A percentile compares a stretch with the other conserved stretches of the same genome.
Conservation (phyloP, 2,113 vertebrate genomes). For the Albula goreensis region DNA sequence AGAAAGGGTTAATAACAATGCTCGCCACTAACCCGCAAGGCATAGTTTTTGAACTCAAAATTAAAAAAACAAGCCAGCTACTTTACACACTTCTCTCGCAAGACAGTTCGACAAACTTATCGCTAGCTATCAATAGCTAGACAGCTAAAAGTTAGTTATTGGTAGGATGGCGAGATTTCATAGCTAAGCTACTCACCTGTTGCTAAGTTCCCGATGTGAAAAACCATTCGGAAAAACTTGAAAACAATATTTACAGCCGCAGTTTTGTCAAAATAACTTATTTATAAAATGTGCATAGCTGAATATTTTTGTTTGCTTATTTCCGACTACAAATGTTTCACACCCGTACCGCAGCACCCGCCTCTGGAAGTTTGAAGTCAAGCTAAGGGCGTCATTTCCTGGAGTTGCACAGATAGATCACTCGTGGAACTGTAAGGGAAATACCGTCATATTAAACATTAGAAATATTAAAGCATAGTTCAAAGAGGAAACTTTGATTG, state of each 20-base stretch:
- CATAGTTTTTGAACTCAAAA: background rate
- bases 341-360: conserved; percentile 5
- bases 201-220: background rate
- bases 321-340: background rate
- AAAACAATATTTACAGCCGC: background rate
- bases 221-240: background rate
- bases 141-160: conserved; percentile 5
- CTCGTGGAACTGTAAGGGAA: background rate
- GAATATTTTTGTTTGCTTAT: background rate
- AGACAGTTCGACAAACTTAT: background rate
- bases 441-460: background rate
- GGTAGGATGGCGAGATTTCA: background rate
- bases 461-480: background rate
- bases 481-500: background rate
- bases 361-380: conserved; percentile 32
- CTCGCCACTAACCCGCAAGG: background rate
- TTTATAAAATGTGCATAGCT: background rate
- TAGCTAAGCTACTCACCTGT: conserved; percentile 15
- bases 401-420: background rate
- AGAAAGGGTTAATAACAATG: background rate
- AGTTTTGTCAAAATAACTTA: background rate
- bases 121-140: background rate
- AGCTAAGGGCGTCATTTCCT: conserved; percentile 27
- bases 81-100: background rate
- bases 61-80: background rate